Base-by-base conservation (phyloP, 2,888 invertebrate species). In the Achlya flavicornis region DNA sequence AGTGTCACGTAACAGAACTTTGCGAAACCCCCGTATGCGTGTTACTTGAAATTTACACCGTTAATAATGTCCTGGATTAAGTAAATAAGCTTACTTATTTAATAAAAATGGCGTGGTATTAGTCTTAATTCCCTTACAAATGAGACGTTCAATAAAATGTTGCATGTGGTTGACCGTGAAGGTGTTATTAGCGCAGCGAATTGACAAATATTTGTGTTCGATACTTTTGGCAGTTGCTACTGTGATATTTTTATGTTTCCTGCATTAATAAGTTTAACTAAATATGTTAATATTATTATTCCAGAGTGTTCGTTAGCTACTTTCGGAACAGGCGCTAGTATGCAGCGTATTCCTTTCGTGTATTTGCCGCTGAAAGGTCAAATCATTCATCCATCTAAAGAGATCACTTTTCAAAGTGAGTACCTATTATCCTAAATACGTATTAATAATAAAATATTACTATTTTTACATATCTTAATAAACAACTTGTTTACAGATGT, bases 311-410 rank as follows among this genome's bases (percentile, higher is more conserved):
- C 96, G 57, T 90, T 97, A 81, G 97, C 97, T 62, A 96, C 97
- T 38, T 98, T 98, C 85, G 96, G 96, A 66, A 94, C 95, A 26
- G 96, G 96, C 59, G 94, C 95, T 64, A 94, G 94, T 38, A 90
- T 95, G 60, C 97, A 98, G 86, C 96, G 96, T 83, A 97, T 98
- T 75, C 98, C 98, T 32, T 97, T 97, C 85, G 97, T 98, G 26
- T 97, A 97, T 86, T 92, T 98, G 73, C 98, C 98, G 19, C 92
- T 97, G 70, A 96, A 97, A 82, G 97, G 97, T 58, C 98, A 98
- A 92, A 97, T 98, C 75, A 96, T 98, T 76, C 97, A 98, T 90
- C 98, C 98, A 1, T 97, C 97, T 71, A 96, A 96, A 78, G 97
- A 98, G 92, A 97, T 98, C 81, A 96, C 95, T 77, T 97, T 98